phyloP scores from a whole-genome alignment of 2,888 invertebrate genomes.

The Pollenia griseotomentosa region DNA sequence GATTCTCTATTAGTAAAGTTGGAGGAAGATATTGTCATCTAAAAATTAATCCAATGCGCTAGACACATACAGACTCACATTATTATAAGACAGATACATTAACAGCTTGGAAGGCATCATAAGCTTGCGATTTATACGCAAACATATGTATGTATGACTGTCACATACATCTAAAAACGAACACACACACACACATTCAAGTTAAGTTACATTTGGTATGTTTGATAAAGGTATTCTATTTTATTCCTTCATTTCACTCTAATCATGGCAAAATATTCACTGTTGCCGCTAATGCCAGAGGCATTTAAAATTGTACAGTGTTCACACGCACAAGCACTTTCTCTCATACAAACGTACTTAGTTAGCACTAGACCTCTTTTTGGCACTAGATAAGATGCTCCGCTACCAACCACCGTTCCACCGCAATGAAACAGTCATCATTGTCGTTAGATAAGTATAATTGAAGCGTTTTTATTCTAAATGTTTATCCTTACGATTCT shows the following conservation, averaged over 20 bases:
- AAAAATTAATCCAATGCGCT: conserved; percentile 26
- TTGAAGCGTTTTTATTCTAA: conserved; percentile 79
- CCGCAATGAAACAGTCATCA: conserved; percentile 63
- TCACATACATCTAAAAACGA: conserved; percentile 45
- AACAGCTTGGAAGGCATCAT: conserved; percentile 54
- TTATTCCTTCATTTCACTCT: conserved; percentile 37
- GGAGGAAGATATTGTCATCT: conserved; percentile 32
- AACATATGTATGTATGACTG: conserved; percentile 63
- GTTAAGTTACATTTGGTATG: conserved; percentile 10
- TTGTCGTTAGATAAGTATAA: conserved; percentile 75
- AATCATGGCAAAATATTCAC: conserved; percentile 57
- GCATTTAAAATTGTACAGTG: conserved; percentile 55
- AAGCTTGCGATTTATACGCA: conserved; percentile 65
- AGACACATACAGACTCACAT: conserved; percentile 1
- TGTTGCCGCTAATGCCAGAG: conserved; percentile 63
- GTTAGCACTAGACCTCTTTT: conserved; percentile 58
- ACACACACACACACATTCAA: not conserved
- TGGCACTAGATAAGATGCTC: conserved; percentile 59
- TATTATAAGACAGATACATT: conserved; percentile 14
- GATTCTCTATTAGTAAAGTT: conserved; percentile 15
- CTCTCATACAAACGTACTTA: conserved; percentile 24
- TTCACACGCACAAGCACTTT: conserved; percentile 25
- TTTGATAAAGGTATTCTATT: conserved; percentile 20
- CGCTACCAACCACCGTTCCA: conserved; percentile 30
- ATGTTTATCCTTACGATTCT: conserved; percentile 75